A percentile compares a stretch with the other conserved stretches of the same genome.
Evolutionary conservation across 2,113 vertebrate genomes (phyloP).

Genomic region (Pelusios castaneus): DNA sequence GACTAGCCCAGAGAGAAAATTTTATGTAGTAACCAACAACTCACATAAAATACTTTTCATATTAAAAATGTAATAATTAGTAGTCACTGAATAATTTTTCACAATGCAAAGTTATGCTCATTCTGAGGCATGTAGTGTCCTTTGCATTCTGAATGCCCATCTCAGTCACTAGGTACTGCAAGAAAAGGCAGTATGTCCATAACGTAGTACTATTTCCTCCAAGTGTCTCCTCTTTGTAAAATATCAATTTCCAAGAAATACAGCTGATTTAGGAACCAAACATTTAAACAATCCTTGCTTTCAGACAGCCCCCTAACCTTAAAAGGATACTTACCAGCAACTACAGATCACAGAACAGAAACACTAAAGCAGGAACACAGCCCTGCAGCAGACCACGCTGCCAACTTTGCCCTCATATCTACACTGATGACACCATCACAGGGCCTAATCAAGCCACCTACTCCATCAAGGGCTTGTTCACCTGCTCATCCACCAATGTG

Average conservation of each 20-base stretch:
- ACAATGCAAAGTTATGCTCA: not conserved
- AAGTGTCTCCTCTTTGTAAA: not conserved
- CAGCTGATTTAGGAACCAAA: not conserved
- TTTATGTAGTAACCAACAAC: not conserved
- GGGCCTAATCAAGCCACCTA: too few relatives aligned
- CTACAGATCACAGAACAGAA: too few relatives aligned
- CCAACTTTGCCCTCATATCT: too few relatives aligned
- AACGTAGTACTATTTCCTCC: rapidly evolving
- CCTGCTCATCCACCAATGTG: too few relatives aligned
- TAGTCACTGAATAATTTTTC: not conserved
- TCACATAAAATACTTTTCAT: not conserved
- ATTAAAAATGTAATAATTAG: not conserved
- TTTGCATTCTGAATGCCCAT: not conserved
- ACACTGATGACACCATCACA: too few relatives aligned
- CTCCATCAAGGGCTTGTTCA: too few relatives aligned
- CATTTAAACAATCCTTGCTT: not conserved
- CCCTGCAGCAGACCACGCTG: too few relatives aligned
- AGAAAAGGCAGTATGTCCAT: rapidly evolving
- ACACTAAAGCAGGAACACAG: too few relatives aligned
- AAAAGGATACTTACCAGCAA: too few relatives aligned
- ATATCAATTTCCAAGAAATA: not conserved
- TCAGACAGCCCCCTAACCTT: too few relatives aligned
- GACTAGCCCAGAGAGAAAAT: conserved; percentile 14
- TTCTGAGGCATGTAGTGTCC: not conserved
- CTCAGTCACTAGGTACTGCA: not conserved